These are phyloP conservation scores for Laupala kohalensis DNA, from an alignment of 1,140 invertebrate species.

Conservation along the genomic window DNA sequence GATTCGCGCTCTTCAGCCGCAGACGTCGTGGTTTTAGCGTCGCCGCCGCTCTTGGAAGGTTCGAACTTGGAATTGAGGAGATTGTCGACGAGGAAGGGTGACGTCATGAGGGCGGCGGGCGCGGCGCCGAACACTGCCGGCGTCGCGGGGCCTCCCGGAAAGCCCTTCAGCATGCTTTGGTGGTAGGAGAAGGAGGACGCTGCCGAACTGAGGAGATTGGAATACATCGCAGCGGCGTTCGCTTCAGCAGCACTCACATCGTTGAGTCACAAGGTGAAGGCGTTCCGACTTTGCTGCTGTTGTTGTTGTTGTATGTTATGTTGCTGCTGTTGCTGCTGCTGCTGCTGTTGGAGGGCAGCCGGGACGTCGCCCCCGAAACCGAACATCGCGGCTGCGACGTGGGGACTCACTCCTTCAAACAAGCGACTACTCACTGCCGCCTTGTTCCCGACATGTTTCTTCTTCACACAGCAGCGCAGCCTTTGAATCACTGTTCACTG, in stretches of 20 bases:
- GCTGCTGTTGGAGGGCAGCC: too few relatives aligned
- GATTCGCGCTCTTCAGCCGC: too few relatives aligned
- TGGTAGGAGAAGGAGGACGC: not conserved
- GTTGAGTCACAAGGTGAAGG: not conserved
- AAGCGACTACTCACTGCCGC: too few relatives aligned
- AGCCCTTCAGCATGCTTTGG: conserved; percentile 11
- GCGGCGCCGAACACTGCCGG: not conserved
- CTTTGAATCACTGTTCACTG: not conserved
- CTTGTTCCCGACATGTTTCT: too few relatives aligned
- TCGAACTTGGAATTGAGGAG: conserved; percentile 1
- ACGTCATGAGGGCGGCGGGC: conserved; percentile 5
- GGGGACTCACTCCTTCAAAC: too few relatives aligned
- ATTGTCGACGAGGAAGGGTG: conserved; percentile 9
- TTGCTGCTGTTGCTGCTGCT: too few relatives aligned
- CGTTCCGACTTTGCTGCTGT: too few relatives aligned
- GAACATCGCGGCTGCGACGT: too few relatives aligned
- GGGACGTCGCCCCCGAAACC: too few relatives aligned
- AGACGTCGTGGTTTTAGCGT: not conserved
- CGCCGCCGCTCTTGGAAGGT: not conserved
- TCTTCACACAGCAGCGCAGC: too few relatives aligned
- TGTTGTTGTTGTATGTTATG: too few relatives aligned
- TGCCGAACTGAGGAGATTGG: not conserved
- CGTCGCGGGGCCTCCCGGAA: not conserved
- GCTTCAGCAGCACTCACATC: not conserved
- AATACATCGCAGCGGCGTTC: not conserved